phyloP scores from a whole-genome alignment of 2,888 invertebrate species.

The Pelosia muscerda region DNA sequence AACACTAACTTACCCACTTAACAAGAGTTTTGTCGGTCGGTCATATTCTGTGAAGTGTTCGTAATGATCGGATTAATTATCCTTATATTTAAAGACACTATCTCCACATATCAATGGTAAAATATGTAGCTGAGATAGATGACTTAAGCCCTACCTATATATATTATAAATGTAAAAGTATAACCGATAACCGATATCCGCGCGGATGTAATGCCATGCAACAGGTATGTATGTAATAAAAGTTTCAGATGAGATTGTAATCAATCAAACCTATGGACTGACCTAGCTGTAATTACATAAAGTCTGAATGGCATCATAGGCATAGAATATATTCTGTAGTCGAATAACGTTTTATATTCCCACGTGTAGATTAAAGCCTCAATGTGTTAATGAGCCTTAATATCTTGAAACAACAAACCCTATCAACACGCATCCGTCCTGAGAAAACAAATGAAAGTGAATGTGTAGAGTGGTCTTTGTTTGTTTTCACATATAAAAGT shows the following conservation, averaged over 20 bases:
- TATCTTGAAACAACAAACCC: constrained; percentile 18
- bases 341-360: neutral
- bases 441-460: constrained; percentile 27
- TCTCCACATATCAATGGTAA: neutral
- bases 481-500: constrained; percentile 21
- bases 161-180: too few relatives aligned
- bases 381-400: neutral
- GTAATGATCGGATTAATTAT: neutral
- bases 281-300: neutral
- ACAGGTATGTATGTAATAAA: neutral
- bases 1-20: neutral
- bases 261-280: neutral
- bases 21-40: too few relatives aligned
- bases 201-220: too few relatives aligned
- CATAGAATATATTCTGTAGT: neutral
- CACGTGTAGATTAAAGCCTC: neutral
- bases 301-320: neutral
- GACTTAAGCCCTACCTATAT: neutral
- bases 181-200: too few relatives aligned
- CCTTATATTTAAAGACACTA: neutral
- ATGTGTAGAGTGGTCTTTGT: constrained; percentile 12
- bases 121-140: neutral
- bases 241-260: neutral
- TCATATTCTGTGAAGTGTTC: too few relatives aligned
- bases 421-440: constrained; percentile 18